Evolutionary conservation across 2,113 vertebrate genomes (phyloP).

Genomic region (Ceyx margarethae): DNA sequence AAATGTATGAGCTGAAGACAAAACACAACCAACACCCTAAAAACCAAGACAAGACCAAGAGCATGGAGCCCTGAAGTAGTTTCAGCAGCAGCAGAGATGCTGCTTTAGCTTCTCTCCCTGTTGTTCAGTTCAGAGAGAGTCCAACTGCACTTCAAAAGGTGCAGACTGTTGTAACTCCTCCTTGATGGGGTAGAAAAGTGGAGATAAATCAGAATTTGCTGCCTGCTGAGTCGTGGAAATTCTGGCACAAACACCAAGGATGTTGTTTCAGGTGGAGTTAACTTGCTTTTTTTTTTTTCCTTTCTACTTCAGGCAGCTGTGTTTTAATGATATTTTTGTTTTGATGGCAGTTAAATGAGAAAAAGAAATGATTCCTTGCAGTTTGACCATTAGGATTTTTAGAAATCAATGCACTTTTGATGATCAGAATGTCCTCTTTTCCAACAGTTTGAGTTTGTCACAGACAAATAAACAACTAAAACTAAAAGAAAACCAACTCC

Average conservation of each 20-base stretch:
- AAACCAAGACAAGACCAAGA: neutral
- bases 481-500: neutral
- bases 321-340: neutral
- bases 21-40: too few species aligned
- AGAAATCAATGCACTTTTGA: neutral
- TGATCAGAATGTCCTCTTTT: neutral
- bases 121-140: neutral
- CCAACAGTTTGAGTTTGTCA: neutral
- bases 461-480: neutral
- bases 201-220: neutral
- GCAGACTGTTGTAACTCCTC: neutral
- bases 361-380: neutral
- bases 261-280: neutral
- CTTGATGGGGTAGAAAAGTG: neutral
- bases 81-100: neutral
- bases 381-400: neutral
- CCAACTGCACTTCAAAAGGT: neutral
- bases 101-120: neutral
- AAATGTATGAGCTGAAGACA: neutral
- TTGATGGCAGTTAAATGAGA: neutral
- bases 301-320: neutral
- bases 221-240: neutral
- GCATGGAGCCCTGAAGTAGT: neutral
- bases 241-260: neutral
- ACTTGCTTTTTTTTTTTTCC: neutral